Conservation (phyloP, 2,888 invertebrate species). For the Empis stercorea region DNA sequence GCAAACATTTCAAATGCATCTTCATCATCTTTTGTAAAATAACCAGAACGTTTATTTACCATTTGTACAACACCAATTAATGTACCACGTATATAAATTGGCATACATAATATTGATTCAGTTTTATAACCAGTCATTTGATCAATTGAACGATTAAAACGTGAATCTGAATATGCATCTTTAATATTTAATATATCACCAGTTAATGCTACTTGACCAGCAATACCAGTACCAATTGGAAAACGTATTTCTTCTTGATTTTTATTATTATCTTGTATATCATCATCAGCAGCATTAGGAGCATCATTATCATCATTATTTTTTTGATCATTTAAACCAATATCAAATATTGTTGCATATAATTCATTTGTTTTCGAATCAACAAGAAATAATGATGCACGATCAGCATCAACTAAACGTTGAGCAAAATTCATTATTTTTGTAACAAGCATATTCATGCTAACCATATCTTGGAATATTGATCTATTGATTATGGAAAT, state of each 20-base stretch:
- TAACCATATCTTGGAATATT: conserved; percentile 79
- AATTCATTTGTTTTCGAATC: conserved; percentile 60
- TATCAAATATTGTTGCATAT: conserved; percentile 71
- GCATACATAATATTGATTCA: conserved; percentile 72
- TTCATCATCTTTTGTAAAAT: conserved; percentile 56
- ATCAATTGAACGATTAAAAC: conserved; percentile 62
- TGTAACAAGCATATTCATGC: conserved; percentile 67
- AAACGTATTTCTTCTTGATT: conserved; percentile 48
- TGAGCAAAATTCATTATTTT: conserved; percentile 77
- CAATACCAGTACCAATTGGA: conserved; percentile 65
- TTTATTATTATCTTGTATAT: conserved; percentile 22
- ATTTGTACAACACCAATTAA: conserved; percentile 81
- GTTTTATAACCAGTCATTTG: conserved; percentile 57
- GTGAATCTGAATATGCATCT: conserved; percentile 66
- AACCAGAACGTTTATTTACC: conserved; percentile 55
- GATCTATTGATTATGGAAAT: conserved; percentile 43
- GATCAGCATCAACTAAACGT: conserved; percentile 65
- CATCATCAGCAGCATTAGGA: conserved; percentile 14
- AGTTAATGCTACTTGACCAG: conserved; percentile 67
- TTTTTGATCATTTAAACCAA: conserved; percentile 36
- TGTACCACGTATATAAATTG: conserved; percentile 62
- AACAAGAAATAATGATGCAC: conserved; percentile 70
- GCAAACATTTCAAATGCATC: conserved; percentile 73
- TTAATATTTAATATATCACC: conserved; percentile 68
- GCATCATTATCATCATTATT: conserved; percentile 18